Conservation (phyloP, 2,797 vertebrate species). For the Pterois miles region DNA sequence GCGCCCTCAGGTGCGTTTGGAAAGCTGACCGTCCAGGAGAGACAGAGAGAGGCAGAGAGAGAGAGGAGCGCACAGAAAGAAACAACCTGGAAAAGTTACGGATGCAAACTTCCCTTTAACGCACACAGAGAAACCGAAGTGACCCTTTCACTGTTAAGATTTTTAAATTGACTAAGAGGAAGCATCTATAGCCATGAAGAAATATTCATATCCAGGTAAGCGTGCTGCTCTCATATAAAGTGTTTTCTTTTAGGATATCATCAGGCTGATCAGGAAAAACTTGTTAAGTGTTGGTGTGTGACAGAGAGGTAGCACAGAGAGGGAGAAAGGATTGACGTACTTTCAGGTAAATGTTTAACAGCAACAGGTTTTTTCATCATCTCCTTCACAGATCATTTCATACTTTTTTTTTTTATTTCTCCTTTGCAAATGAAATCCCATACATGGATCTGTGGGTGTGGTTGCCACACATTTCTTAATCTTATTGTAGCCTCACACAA, state of each 20-base stretch:
- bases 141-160: background rate
- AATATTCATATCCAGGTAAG: slow-evolving; percentile 72
- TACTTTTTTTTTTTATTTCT: background rate
- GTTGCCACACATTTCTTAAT: slow-evolving; percentile 32
- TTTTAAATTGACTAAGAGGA: background rate
- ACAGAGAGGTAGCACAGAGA: background rate
- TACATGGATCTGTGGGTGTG: slow-evolving; percentile 52
- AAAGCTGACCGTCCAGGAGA: background rate
- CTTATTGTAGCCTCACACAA: slow-evolving; percentile 6
- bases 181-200: slow-evolving; percentile 66
- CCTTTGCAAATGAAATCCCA: background rate
- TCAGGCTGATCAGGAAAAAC: background rate
- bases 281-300: background rate
- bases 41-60: background rate
- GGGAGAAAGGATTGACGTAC: background rate
- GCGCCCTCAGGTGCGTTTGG: slow-evolving; percentile 27
- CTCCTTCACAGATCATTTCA: background rate
- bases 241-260: background rate
- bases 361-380: background rate
- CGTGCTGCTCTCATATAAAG: background rate
- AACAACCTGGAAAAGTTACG: slow-evolving; percentile 38
- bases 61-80: background rate
- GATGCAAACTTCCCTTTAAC: slow-evolving; percentile 38
- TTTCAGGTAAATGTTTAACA: slow-evolving; percentile 25
- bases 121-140: slow-evolving; percentile 13